These are phyloP conservation scores for Lomographa bimaculata DNA, from an alignment of 2,888 invertebrate genomes.

Conservation along the genomic window DNA sequence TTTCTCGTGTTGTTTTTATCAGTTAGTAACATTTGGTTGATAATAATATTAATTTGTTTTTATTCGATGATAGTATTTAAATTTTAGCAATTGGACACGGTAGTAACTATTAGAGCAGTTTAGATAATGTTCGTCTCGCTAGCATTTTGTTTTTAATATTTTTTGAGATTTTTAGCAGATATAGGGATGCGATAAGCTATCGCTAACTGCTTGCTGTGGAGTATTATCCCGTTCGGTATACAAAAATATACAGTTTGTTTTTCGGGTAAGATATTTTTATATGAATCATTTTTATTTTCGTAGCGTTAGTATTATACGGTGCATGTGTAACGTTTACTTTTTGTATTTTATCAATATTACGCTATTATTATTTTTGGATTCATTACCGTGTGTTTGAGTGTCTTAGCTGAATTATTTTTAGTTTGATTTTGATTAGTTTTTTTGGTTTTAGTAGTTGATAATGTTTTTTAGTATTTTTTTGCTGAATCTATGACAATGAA, in stretches of 20 bases:
- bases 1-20: constrained; percentile 69
- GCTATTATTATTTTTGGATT: constrained; percentile 73
- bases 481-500: constrained; percentile 84
- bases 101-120: constrained; percentile 79
- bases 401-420: constrained; percentile 82
- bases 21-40: constrained; percentile 75
- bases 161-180: constrained; percentile 69
- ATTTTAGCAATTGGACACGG: constrained; percentile 67
- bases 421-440: constrained; percentile 70
- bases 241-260: constrained; percentile 80
- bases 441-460: constrained; percentile 77
- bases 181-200: constrained; percentile 38
- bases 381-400: constrained; percentile 81
- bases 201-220: constrained; percentile 65
- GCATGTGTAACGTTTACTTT: constrained; percentile 75
- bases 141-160: constrained; percentile 66
- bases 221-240: constrained; percentile 77
- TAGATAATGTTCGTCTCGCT: constrained; percentile 78
- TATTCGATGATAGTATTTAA: constrained; percentile 71
- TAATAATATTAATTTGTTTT: constrained; percentile 65
- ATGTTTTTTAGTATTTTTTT: constrained; percentile 76
- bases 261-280: constrained; percentile 81
- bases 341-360: constrained; percentile 73
- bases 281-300: constrained; percentile 77
- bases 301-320: constrained; percentile 78